Evolutionary conservation across 2,797 vertebrate species (phyloP), one percentile per base, ranked within the genome.

Genomic region (Phoeniculus purpureus): DNA sequence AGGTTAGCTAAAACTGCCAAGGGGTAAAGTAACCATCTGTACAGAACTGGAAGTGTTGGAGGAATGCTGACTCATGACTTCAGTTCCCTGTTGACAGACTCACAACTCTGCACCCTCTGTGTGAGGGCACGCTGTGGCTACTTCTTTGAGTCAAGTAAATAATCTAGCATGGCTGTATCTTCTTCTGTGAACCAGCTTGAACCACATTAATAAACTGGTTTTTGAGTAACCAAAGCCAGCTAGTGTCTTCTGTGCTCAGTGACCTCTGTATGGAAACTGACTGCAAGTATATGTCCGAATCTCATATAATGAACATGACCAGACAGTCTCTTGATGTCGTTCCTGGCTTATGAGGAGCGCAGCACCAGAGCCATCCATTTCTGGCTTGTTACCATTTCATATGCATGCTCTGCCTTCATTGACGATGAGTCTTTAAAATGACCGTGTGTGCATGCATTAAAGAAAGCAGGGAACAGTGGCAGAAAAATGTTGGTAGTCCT

Each of bases 51-150:
- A 81, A 82, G 25, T 29, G 6, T 84, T 81, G 84, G 8, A 72
- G 67, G 87, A 86, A 80, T 64, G 55, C 89, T 94, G 90, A 96
- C 64, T 92, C 92, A 84, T 37, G 27, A 51, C 74, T 60, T 94
- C 58, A 67, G 47, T 82, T 12, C 15, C 31, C 54, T 71, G 79
- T 85, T 70, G 82, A 94, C 68, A 85, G 93, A 80, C 22, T 85
- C 61, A 80, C 6, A n/a, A 59, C 34, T 75, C 45, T 50, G 51
- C 82, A 87, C 60, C 56, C 60, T 70, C 59, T 79, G 43, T 29
- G 26, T 59, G 64, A 93, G 64, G 87, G 58, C 66, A 17, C 32
- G 47, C 50, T 90, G 48, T 51, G 74, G 72, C 78, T 80, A 60
- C 68, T 79, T 81, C 71, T 89, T 82, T 88, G 19, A 84, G 54